Conservation (phyloP, 2,113 vertebrate species). For the Nannobrachium achirus region DNA sequence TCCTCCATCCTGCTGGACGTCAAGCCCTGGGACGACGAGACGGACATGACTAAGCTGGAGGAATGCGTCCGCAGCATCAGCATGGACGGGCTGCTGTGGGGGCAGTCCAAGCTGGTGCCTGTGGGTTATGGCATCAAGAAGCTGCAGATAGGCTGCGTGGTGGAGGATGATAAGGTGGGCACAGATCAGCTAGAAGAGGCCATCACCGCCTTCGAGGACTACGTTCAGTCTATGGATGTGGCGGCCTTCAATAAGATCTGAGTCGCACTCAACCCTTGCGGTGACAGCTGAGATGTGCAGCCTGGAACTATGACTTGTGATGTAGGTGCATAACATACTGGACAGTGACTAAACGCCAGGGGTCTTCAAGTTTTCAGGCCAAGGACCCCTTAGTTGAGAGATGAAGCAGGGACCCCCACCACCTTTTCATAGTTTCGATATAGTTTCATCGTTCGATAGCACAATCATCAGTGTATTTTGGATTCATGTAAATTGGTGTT, state of each 20-base stretch:
- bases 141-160: constrained; percentile 94
- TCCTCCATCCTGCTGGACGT: constrained; percentile 94
- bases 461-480: too few relatives aligned
- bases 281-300: too few relatives aligned
- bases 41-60: constrained; percentile 91
- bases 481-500: too few relatives aligned
- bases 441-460: too few relatives aligned
- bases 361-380: too few relatives aligned
- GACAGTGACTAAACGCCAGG: too few relatives aligned
- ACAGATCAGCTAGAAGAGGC: constrained; percentile 92
- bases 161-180: constrained; percentile 96
- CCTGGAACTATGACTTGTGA: too few relatives aligned
- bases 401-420: too few relatives aligned
- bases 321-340: too few relatives aligned
- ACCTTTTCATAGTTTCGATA: too few relatives aligned
- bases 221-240: constrained; percentile 95
- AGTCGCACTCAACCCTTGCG: constrained; percentile 28
- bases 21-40: constrained; percentile 98
- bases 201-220: constrained; percentile 93
- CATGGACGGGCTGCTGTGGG: constrained; percentile 94
- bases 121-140: constrained; percentile 98
- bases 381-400: too few relatives aligned
- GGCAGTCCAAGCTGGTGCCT: constrained; percentile 91
- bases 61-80: constrained; percentile 89
- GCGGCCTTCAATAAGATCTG: constrained; percentile 97